Conservation (phyloP, 2,888 invertebrate genomes). For the Orthonevra nobilis region DNA sequence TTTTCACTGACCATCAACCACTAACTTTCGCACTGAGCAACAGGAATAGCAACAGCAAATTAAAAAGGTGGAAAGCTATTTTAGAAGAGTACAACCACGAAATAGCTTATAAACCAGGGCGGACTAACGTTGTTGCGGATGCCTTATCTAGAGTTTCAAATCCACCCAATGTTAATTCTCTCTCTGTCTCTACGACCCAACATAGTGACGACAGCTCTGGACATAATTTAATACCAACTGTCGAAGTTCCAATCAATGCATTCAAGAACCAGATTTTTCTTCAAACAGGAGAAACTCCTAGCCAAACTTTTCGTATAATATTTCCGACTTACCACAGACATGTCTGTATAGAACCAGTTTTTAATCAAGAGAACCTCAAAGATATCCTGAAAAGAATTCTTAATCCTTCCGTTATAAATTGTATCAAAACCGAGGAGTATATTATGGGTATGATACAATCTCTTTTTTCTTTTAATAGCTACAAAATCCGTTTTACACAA, state of each 20-base stretch:
- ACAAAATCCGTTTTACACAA: slow-evolving; percentile 34
- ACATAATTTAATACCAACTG: neutral
- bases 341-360: too few species aligned
- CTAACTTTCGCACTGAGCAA: slow-evolving; percentile 26
- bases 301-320: too few species aligned
- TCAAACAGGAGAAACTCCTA: too few species aligned
- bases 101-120: neutral
- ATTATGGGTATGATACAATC: slow-evolving; percentile 50
- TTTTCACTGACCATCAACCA: slow-evolving; percentile 27
- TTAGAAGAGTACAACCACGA: neutral
- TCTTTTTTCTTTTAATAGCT: slow-evolving; percentile 32
- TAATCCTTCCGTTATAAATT: slow-evolving; percentile 35
- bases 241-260: neutral
- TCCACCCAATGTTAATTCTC: neutral
- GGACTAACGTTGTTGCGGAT: slow-evolving; percentile 1
- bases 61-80: neutral
- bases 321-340: too few species aligned
- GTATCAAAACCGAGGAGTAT: slow-evolving; percentile 32
- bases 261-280: neutral
- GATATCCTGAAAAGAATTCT: slow-evolving; percentile 38
- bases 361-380: too few species aligned
- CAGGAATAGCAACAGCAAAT: slow-evolving; percentile 1
- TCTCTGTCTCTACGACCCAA: neutral
- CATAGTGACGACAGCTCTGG: neutral
- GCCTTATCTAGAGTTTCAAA: neutral